Evolutionary conservation across 35 echinoderm and acorn worm species (phyloP).

Genomic region (Apostichopus japonicus): DNA sequence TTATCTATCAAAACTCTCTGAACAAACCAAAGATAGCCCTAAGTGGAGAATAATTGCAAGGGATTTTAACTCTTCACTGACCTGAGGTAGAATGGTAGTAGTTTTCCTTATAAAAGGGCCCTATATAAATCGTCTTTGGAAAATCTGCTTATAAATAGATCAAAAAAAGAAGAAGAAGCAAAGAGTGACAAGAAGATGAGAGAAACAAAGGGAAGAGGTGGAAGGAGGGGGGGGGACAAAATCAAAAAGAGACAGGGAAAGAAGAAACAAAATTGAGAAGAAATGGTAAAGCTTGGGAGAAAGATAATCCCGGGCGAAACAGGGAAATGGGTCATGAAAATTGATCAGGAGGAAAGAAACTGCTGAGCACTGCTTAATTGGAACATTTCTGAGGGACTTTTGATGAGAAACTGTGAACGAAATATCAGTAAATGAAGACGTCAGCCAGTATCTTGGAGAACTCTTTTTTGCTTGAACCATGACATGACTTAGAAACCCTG

Average conservation of each 20-base stretch:
- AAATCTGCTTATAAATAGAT: no score
- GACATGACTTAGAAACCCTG: background rate
- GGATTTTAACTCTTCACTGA: background rate
- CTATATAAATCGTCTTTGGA: no score
- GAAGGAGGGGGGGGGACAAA: background rate
- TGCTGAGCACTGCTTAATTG: background rate
- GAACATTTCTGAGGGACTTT: background rate
- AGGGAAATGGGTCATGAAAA: background rate
- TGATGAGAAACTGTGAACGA: background rate
- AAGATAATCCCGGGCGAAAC: background rate
- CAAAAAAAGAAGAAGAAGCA: no score
- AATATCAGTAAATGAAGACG: background rate
- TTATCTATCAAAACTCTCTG: background rate
- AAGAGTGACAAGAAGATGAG: background rate
- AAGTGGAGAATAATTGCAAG: constrained; percentile 17
- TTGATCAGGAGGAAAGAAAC: background rate
- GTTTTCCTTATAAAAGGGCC: background rate
- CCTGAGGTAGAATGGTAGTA: constrained; percentile 5
- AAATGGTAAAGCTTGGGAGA: no score
- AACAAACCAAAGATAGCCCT: background rate
- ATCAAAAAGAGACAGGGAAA: background rate
- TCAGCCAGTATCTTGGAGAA: background rate
- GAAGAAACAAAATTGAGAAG: background rate
- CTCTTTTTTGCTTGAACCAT: background rate
- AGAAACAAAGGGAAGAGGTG: background rate